Evolutionary conservation across 1,140 invertebrate species (phyloP), one percentile per base, ranked within the genome.

Genomic region (Heliconius nattereri): DNA sequence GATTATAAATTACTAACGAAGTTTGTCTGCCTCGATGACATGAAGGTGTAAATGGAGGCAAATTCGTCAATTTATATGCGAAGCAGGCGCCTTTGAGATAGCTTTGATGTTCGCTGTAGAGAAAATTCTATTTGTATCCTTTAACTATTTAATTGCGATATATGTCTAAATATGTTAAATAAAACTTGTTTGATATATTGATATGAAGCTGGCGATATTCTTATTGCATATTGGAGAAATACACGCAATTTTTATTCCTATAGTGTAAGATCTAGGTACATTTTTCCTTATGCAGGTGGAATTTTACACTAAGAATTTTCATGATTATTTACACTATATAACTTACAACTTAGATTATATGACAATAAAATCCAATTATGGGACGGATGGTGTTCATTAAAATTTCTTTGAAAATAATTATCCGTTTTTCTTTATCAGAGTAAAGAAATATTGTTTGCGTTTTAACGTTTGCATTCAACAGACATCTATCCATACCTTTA

Each of bases 61-160:
- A 94, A 94, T 94, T 92, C 87, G 88, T 92, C 92, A 93, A 94
- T 94, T 92, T 93, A 93, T 93, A 94, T 94, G 92, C 92, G 91
- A 89, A 92, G 89, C 92, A 91, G 89, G 79, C 83, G 87, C 90
- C 90, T 93, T 92, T 91, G 91, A 91, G 87, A 88, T 86, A 87
- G 87, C 89, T 89, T 89, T 86, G 85, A 87, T 83, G 84, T 85
- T 82, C 81, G 82, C 82, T 82, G 80, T 83, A 83, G 80, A 85
- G 87, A 92, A 91, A 91, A 92, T 91, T 91, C 88, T 88, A 90
- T 92, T 89, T 81, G 79, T 81, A 70, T 74, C 57, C 71, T 73
- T 73, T 78, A 78, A 73, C 49, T 37, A 40, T 72, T 78, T 81
- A 78, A 77, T 74, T 81, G 75, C 54, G 45, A 78, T 73, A 66